phyloP scores from a whole-genome alignment of 2,113 vertebrate genomes.

The Cavia aperea region DNA sequence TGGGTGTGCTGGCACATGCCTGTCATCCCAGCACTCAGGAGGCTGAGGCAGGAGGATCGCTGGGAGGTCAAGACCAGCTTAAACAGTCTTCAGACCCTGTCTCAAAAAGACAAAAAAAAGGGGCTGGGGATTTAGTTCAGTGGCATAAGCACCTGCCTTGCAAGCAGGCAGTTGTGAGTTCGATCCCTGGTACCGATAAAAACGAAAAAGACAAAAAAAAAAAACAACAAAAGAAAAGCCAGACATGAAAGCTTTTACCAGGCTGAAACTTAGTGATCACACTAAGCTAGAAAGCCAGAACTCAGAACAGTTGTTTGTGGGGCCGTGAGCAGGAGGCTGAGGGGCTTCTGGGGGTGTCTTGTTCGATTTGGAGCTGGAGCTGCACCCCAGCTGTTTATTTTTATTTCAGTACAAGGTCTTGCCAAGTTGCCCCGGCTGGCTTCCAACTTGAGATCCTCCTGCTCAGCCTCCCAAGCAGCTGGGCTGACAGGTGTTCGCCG shows the following conservation, averaged over 20 bases:
- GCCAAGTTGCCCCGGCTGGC: background rate
- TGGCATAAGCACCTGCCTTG: too few species aligned
- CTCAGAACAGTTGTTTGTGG: background rate
- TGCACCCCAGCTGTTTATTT: background rate
- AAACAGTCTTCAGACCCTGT: too few species aligned
- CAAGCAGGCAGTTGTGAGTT: too few species aligned
- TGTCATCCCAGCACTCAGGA: background rate
- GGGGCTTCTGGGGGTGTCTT: background rate
- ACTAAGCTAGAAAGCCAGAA: background rate
- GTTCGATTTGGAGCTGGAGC: background rate
- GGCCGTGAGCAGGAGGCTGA: background rate
- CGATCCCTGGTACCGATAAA: too few species aligned
- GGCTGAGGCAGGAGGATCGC: background rate
- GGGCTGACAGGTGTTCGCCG: too few species aligned
- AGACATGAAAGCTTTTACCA: background rate
- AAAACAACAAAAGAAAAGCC: too few species aligned
- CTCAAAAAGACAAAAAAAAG: too few species aligned
- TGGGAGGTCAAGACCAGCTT: too few species aligned
- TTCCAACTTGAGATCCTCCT: too few species aligned
- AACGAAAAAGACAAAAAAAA: too few species aligned
- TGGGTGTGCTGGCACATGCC: background rate
- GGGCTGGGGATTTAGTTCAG: too few species aligned
- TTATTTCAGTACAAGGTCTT: background rate
- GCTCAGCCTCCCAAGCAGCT: too few species aligned
- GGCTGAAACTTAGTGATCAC: background rate